Conservation (phyloP, 1,140 invertebrate species). For the Pteromalus puparum region DNA sequence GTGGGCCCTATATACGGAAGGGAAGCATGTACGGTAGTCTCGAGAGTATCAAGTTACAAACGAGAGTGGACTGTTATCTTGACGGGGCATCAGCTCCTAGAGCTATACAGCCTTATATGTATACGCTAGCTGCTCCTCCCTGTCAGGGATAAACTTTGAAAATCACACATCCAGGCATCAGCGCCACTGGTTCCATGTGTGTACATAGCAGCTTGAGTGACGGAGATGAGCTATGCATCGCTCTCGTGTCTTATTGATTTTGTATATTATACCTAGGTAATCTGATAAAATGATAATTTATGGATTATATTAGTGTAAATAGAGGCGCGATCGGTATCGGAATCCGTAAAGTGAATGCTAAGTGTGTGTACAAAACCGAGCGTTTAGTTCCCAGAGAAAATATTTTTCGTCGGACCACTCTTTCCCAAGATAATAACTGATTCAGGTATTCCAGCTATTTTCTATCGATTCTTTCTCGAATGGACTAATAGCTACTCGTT, state of each 20-base stretch:
- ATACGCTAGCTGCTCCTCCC: conserved; percentile 9
- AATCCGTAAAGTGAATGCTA: neutral
- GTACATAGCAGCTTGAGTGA: neutral
- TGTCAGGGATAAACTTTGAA: conserved; percentile 22
- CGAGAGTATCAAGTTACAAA: conserved; percentile 54
- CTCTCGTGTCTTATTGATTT: neutral
- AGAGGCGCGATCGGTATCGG: conserved; percentile 5
- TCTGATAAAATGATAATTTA: conserved; percentile 28
- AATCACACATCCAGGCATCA: conserved; percentile 6
- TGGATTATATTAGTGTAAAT: conserved; percentile 4
- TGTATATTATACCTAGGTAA: neutral
- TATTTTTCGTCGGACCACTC: neutral
- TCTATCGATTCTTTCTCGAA: too few species aligned
- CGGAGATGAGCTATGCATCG: neutral
- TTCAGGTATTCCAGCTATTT: too few species aligned
- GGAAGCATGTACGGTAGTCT: conserved; percentile 39
- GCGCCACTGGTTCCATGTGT: neutral
- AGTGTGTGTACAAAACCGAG: neutral
- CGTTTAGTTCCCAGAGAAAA: neutral
- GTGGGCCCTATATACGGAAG: neutral
- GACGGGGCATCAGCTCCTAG: conserved; percentile 52
- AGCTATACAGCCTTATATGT: neutral
- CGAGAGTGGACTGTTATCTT: conserved; percentile 55
- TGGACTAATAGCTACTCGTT: too few species aligned
- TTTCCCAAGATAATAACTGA: too few species aligned